A percentile compares a stretch with the other conserved stretches of the same genome.
These are phyloP conservation scores for Nemotelus nigrinus DNA, from an alignment of 2,888 invertebrate species.

Conservation along the genomic window DNA sequence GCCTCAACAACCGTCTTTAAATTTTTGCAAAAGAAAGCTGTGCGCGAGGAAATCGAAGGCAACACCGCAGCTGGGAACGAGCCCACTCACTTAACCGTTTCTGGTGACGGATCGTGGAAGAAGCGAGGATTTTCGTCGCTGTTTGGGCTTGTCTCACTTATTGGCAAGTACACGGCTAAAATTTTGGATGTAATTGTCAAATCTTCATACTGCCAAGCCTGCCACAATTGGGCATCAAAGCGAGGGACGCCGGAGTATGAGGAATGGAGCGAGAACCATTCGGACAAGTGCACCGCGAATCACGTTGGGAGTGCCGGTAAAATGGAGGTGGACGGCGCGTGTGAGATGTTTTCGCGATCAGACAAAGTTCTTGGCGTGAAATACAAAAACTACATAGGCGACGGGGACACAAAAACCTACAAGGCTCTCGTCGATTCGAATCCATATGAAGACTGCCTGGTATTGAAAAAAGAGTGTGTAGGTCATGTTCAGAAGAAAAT, in stretches of 20 bases:
- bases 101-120: conserved; percentile 7
- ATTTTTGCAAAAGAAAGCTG: background rate
- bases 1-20: conserved; percentile 1
- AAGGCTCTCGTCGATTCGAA: background rate
- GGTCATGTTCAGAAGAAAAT: conserved; percentile 4
- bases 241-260: conserved; percentile 20
- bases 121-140: conserved; percentile 27
- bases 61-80: conserved; percentile 4
- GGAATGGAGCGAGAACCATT: background rate
- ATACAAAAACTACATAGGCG: conserved; percentile 12
- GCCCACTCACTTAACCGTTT: conserved; percentile 10
- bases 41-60: background rate
- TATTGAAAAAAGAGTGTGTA: conserved; percentile 28
- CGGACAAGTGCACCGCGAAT: background rate
- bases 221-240: conserved; percentile 12
- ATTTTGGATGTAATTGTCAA: conserved; percentile 10
- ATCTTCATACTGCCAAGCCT: conserved; percentile 8
- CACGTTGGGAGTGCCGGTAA: background rate
- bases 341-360: conserved; percentile 9
- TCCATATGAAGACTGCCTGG: conserved; percentile 4
- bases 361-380: background rate
- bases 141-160: conserved; percentile 3
- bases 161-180: background rate
- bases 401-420: conserved; percentile 16
- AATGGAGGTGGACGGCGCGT: conserved; percentile 21